These are phyloP conservation scores for Recurvirostra avosetta DNA, from an alignment of 2,113 vertebrate genomes.

Conservation along the genomic window DNA sequence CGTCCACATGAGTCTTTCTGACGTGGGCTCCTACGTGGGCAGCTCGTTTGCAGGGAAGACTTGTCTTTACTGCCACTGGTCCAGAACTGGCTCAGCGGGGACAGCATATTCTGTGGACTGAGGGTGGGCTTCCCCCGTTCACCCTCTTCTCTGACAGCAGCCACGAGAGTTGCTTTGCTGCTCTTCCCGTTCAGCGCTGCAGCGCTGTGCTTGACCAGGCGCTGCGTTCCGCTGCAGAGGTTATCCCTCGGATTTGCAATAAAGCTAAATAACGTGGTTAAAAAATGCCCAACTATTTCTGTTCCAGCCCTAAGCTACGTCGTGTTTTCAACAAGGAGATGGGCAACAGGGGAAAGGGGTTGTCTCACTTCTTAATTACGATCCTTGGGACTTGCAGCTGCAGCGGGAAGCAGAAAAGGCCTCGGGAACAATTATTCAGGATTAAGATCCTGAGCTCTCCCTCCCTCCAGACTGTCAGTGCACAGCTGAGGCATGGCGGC, in stretches of 20 bases:
- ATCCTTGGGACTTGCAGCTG: not conserved
- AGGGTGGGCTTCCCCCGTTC: not conserved
- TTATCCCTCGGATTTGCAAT: not conserved
- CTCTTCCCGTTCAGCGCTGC: not conserved
- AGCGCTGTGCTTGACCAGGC: not conserved
- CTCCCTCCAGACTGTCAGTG: not conserved
- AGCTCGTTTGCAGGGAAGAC: not conserved
- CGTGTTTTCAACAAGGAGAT: not conserved
- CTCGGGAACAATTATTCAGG: not conserved
- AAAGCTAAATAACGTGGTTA: not conserved
- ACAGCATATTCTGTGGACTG: not conserved
- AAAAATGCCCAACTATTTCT: not conserved
- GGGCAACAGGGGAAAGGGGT: not conserved
- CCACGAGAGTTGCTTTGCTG: not conserved
- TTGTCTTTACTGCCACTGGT: not conserved
- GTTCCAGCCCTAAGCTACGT: not conserved
- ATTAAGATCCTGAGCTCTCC: not conserved
- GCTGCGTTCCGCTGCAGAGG: not conserved
- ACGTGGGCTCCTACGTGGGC: not conserved
- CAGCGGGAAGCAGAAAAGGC: not conserved
- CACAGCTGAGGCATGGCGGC: not conserved
- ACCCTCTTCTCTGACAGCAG: not conserved
- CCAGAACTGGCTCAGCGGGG: not conserved
- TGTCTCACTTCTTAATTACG: not conserved
- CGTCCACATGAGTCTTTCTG: not conserved